These are phyloP conservation scores for Scolopax rusticola DNA, from an alignment of 2,797 vertebrate genomes.

Conservation along the genomic window DNA sequence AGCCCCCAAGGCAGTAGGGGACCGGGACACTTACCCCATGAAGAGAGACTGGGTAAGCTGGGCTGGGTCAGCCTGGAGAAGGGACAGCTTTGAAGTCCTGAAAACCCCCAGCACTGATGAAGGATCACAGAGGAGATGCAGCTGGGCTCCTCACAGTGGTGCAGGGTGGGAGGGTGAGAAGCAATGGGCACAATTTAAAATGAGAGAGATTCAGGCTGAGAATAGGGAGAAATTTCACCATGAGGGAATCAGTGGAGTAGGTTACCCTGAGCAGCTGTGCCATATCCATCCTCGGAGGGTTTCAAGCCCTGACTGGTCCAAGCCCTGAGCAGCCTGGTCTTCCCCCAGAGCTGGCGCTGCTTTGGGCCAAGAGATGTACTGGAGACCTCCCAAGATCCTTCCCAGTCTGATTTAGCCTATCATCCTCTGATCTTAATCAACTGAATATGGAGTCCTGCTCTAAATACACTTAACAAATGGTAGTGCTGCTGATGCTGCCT, in stretches of 20 bases:
- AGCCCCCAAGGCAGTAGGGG: not conserved
- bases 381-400: not conserved
- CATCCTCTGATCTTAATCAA: not conserved
- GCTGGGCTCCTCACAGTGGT: not conserved
- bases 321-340: not conserved
- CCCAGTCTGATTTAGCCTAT: not conserved
- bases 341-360: accelerated
- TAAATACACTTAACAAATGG: not conserved
- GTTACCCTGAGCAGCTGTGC: not conserved
- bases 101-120: accelerated
- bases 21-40: not conserved
- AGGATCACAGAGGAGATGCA: not conserved
- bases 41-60: not conserved
- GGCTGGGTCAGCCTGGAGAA: not conserved
- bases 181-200: not conserved
- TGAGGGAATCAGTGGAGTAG: not conserved
- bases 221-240: not conserved
- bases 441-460: not conserved
- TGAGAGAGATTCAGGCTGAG: not conserved
- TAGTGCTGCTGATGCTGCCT: not conserved
- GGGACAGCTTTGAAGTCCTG: not conserved
- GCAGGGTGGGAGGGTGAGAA: not conserved
- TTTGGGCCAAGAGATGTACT: not conserved
- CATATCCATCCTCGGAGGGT: not conserved
- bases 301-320: not conserved